Evolutionary conservation across 2,888 invertebrate genomes (phyloP), one percentile per base, ranked within the genome.

Genomic region (Chymomyza fuscimana): DNA sequence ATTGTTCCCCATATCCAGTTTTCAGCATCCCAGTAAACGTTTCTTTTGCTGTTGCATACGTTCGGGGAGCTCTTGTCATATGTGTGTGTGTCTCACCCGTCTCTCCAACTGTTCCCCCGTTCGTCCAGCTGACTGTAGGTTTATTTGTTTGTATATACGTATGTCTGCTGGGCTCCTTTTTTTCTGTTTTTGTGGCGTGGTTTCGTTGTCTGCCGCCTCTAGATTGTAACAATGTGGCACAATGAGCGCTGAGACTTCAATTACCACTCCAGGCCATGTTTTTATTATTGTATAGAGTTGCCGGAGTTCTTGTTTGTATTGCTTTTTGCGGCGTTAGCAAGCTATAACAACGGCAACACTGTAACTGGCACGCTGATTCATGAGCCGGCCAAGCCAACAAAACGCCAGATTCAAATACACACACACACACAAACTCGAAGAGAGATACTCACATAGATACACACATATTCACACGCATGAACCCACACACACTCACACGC

Each of bases 231-330:
- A 78, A 65, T 77, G 80, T 71, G 70, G 54, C 72, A 70, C 72
- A 74, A 80, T 77, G 72, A 70, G 70, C 74, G 61, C 65, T 54
- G 65, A 73, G 61, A 71, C 80, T 78, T 77, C 69, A 77, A 77
- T 68, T 73, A 68, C 74, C 67, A 78, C 72, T 76, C 70, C 72
- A 77, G 60, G 60, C 32, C 60, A 58, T 58, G 58, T 58, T 58
- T 25, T 58, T 58, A 25, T 12, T 58, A 10, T 58, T 58, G 29
- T 58, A 22, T 32, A 25, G 15, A 22, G 58, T 60, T 6, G 60
- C 15, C 36, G 36, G 9, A 32, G 60, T 36, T 36, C 5, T 60
- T 60, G 32, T 36, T 60, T 29, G 32, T 36, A 10, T 36, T 60
- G 60, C 54, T 54, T 51, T 51, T 51, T 51, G 51, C 16, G 51